Evolutionary conservation across 2,797 vertebrate genomes (phyloP).

Genomic region (Lacerta agilis): DNA sequence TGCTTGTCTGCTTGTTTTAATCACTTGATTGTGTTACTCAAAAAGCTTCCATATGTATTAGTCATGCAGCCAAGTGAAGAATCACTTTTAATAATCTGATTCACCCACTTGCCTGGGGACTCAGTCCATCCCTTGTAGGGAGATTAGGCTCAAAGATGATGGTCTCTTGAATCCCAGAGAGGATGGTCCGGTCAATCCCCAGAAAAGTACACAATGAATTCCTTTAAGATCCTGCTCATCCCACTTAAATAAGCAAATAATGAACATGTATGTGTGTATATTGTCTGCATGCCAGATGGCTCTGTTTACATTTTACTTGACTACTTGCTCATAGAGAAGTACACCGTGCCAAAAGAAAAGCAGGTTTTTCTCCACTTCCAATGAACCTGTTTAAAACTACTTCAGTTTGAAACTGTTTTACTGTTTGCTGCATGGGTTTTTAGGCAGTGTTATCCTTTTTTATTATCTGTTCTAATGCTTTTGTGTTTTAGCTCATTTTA

Average conservation of each 20-base stretch:
- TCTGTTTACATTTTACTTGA: conserved; percentile 3
- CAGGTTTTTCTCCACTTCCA: background rate
- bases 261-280: background rate
- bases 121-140: conserved; percentile 31
- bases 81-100: conserved; percentile 17
- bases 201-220: conserved; percentile 15
- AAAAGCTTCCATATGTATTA: conserved; percentile 41
- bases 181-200: background rate
- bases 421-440: background rate
- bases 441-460: background rate
- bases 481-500: background rate
- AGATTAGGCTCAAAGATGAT: conserved; percentile 22
- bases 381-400: background rate
- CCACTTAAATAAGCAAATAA: background rate
- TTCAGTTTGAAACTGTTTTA: background rate
- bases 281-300: conserved; percentile 15
- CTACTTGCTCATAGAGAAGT: background rate
- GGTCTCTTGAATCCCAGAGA: background rate
- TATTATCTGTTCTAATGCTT: background rate
- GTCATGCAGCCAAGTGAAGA: background rate
- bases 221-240: conserved; percentile 15
- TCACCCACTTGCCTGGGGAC: conserved; percentile 25
- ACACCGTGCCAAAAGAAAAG: background rate
- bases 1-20: conserved; percentile 19
- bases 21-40: conserved; percentile 8